Evolutionary conservation across 2,888 invertebrate species (phyloP), one percentile per base, ranked within the genome.

Genomic region (Orthonevra nobilis): DNA sequence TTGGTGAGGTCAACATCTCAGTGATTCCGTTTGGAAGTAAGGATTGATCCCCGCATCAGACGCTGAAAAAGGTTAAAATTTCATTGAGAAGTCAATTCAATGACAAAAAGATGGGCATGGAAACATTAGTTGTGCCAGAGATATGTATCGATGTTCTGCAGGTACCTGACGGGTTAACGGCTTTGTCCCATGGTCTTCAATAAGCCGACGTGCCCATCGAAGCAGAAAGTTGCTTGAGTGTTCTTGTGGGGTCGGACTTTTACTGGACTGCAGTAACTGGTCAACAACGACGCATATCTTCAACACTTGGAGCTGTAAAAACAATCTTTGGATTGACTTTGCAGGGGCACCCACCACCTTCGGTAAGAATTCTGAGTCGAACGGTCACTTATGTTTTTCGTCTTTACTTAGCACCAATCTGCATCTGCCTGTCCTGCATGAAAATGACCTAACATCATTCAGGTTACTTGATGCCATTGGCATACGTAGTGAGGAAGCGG

Each of bases 381-480:
- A 46, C 14, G 4, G 19, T 12, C 10, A 50, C 9, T 34, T 32
- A 20, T 48, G 23, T 9, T 23, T 36, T 9, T 40, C 26, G 12
- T 28, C 34, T 32, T 12, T 56, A 38, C 28, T 7, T 15, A 60
- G 48, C 15, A 12, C 32, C 0, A 58, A 23, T 5, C 26, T 54
- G 0, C 40, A 46, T 30, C 36, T 70, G 15, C 44, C 32, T 58
- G 40, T 6, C 9, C 15, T 40, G 10, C 20, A 7, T 7, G 36
- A 52, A 9, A 19, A 7, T 50, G 42, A 36, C 34, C 15, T 69
- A 17, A 23, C 19, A 15, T 42, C 32, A 0, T 61, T 60, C 4
- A 61, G 60, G 42, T 44, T 42, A 10, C 34, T 70, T 1, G 50
- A 70, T 28, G 14, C 42, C 1, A 52, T 60, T 26, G 70, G 69